These are phyloP conservation scores for Drosophila sechellia DNA, from an alignment of 1,140 invertebrate species.

Conservation along the genomic window DNA sequence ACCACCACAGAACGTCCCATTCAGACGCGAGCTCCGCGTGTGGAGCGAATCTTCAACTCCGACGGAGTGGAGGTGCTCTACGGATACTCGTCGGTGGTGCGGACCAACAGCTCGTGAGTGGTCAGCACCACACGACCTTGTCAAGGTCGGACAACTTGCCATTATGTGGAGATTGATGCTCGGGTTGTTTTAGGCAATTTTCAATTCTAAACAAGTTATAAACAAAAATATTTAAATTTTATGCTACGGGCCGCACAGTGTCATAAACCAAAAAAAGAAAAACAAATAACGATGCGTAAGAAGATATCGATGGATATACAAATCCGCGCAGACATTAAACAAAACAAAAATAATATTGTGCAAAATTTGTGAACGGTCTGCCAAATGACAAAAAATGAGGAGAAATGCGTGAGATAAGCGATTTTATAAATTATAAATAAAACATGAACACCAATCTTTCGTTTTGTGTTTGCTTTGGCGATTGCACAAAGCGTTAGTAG, in stretches of 20 bases:
- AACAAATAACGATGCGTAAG: slow-evolving; percentile 7
- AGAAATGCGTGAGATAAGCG: slow-evolving; percentile 50
- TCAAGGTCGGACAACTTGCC: slow-evolving; percentile 69
- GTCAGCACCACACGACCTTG: slow-evolving; percentile 46
- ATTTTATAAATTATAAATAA: slow-evolving; percentile 82
- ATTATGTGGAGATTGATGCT: slow-evolving; percentile 43
- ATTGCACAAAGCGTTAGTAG: slow-evolving; percentile 36
- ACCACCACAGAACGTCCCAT: slow-evolving; percentile 19
- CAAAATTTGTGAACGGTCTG: slow-evolving; percentile 55
- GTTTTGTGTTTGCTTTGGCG: slow-evolving; percentile 44
- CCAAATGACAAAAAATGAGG: slow-evolving; percentile 28
- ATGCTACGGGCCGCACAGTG: slow-evolving; percentile 39
- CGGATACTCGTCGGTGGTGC: slow-evolving; percentile 76
- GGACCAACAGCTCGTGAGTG: slow-evolving; percentile 52
- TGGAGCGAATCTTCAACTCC: slow-evolving; percentile 73
- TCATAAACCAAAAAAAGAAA: slow-evolving; percentile 57
- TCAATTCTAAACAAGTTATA: slow-evolving; percentile 70
- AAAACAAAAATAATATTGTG: slow-evolving; percentile 53
- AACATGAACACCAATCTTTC: slow-evolving; percentile 69
- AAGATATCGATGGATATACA: slow-evolving; percentile 21
- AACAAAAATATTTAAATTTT: slow-evolving; percentile 53
- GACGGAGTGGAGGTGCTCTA: slow-evolving; percentile 80
- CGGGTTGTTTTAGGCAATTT: slow-evolving; percentile 47
- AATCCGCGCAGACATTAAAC: slow-evolving; percentile 16
- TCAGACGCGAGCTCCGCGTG: slow-evolving; percentile 57